phyloP scores from a whole-genome alignment of 2,888 invertebrate genomes.

The Ophraella communa region DNA sequence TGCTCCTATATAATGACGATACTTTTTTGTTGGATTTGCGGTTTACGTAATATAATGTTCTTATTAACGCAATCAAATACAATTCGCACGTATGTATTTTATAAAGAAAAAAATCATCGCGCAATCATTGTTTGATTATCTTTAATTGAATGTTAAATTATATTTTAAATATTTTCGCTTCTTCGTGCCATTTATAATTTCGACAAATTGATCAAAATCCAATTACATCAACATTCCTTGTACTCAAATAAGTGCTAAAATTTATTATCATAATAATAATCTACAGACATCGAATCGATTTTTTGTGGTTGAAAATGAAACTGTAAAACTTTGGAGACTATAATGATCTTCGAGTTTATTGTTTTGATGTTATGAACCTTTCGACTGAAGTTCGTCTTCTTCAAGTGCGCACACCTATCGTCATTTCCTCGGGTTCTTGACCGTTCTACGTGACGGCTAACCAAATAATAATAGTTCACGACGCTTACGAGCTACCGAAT shows the following conservation, averaged over 20 bases:
- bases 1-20: too few species aligned
- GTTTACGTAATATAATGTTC: too few species aligned
- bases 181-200: too few species aligned
- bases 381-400: slow-evolving; percentile 1
- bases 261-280: neutral
- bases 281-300: neutral
- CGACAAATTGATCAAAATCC: neutral
- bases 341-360: neutral
- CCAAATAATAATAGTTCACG: slow-evolving; percentile 17
- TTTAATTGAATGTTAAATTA: too few species aligned
- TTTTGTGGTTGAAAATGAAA: neutral
- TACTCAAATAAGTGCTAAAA: neutral
- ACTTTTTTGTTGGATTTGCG: too few species aligned
- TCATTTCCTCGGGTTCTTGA: slow-evolving; percentile 37
- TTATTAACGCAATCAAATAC: too few species aligned
- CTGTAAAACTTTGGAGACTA: neutral
- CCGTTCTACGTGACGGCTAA: slow-evolving; percentile 31
- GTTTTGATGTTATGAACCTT: neutral
- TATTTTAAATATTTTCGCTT: too few species aligned
- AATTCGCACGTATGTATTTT: too few species aligned
- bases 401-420: slow-evolving; percentile 21
- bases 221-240: neutral
- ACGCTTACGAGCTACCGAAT: slow-evolving; percentile 10
- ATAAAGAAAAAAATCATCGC: too few species aligned
- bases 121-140: too few species aligned